Evolutionary conservation across 2,888 invertebrate species (phyloP), one percentile per base, ranked within the genome.

Genomic region (Volucella bombylans): DNA sequence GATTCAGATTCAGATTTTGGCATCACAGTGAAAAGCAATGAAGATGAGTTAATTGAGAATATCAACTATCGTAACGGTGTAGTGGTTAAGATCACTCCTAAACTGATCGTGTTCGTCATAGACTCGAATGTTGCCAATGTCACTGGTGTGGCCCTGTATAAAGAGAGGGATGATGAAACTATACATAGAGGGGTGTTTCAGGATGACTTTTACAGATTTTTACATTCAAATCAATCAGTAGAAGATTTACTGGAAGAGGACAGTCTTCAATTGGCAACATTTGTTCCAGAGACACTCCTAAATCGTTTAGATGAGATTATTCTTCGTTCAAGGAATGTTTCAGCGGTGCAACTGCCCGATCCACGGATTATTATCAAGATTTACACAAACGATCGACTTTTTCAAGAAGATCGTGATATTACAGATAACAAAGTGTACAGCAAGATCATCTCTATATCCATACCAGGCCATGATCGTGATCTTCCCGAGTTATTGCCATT

Each of bases 381-480:
- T 9, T 94, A 93, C 89, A 91, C 93, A 73, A 93, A 93, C 87
- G 93, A 93, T 87, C 92, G 91, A 2, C 90, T 94, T 38, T 94
- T 94, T 88, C 93, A 93, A 89, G 93, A 93, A 87, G 87, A 92
- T 54, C 88, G 89, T 45, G 82, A 86, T 14, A 89, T 90, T 18
- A 87, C 89, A 6, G 89, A 91, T 61, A 85, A 86, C 87, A 72
- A 86, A 72, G 86, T 88, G 14, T 73, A 86, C 39, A 93, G 94
- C 87, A 93, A 93, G 47, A 92, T 95, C 14, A 90, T 95, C 15
- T 94, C 94, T 64, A 90, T 95, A 18, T 92, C 93, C 0, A 92
- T 95, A 82, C 94, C 94, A 2, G 94, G 94, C 0, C 93, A 91
- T 87, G 92, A 92, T 14, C 90, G 92, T 0, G 93, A 94, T 89